Evolutionary conservation across 2,888 invertebrate genomes (phyloP), one percentile per base, ranked within the genome.

Genomic region (Caenorhabditis imperialis): DNA sequence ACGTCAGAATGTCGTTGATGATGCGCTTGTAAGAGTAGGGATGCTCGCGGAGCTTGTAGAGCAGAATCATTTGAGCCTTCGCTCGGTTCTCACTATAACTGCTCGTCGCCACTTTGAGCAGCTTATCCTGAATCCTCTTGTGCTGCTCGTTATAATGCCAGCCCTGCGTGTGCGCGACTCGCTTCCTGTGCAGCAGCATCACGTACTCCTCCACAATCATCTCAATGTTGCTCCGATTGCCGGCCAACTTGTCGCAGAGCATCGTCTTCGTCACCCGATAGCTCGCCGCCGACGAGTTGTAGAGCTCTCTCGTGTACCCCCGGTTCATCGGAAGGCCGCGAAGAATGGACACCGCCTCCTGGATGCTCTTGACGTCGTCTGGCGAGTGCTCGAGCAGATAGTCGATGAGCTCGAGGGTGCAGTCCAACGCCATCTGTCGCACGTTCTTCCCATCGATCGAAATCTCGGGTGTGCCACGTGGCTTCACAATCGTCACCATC

Each of bases 1-100:
- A 89, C 20, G 90, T 87, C 12, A 94, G 89, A 33, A 93, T 90
- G 47, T 91, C 91, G 0, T 93, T 92, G 0, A 93, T 88, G 0
- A 94, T 86, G 3, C 92, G 89, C 3, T 91, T 91, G 88, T 93
- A 93, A 0, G 93, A 93, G 88, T 92, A 92, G 0, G 93, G 91
- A 87, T 92, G 93, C 85, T 91, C 91, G 23, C 80, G 62, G 1
- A 78, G 60, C 22, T 75, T 77, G 12, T 45, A 44, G 22, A 75
- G 53, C 10, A 83, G 54, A 14, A 78, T 74, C 8, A 57, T 33
- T 42, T 83, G 82, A 0, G 81, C 79, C 16, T 74, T 61, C n/a
- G 69, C 45, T n/a, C 82, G 75, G 35, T 78, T 78, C 78, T 91
- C 91, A 85, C 92, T 91, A 85, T 93, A 93, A 81, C 92, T 90